These are phyloP conservation scores for Thalpophila matura DNA, from an alignment of 2,888 invertebrate genomes.

Conservation along the genomic window DNA sequence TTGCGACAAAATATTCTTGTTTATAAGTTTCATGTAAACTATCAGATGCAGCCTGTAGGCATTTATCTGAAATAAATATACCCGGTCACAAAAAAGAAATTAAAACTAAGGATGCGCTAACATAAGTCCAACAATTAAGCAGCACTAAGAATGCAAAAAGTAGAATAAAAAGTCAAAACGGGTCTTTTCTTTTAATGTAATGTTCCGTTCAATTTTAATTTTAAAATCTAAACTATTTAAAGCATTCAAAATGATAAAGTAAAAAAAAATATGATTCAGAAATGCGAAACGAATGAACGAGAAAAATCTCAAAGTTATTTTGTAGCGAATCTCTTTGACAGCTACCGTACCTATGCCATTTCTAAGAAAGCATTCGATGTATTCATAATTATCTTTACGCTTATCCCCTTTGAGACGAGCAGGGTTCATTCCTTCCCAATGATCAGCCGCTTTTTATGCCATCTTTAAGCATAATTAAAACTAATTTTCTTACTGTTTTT, in stretches of 20 bases:
- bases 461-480: not conserved
- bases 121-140: too few species aligned
- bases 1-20: too few species aligned
- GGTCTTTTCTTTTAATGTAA: too few species aligned
- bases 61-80: too few species aligned
- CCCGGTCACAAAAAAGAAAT: too few species aligned
- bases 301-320: constrained; percentile 45
- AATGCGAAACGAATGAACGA: constrained; percentile 33
- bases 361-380: constrained; percentile 42
- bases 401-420: constrained; percentile 14
- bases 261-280: constrained; percentile 31
- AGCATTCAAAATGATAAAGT: constrained; percentile 1
- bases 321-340: constrained; percentile 28
- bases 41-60: too few species aligned
- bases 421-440: constrained; percentile 21
- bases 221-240: not conserved
- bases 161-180: too few species aligned
- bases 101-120: too few species aligned
- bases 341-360: constrained; percentile 31
- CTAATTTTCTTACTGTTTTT: not conserved
- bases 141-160: too few species aligned
- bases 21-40: too few species aligned
- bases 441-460: not conserved
- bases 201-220: not conserved
- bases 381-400: constrained; percentile 29